phyloP scores from a whole-genome alignment of 2,888 invertebrate genomes.

The Octonoba sinensis region DNA sequence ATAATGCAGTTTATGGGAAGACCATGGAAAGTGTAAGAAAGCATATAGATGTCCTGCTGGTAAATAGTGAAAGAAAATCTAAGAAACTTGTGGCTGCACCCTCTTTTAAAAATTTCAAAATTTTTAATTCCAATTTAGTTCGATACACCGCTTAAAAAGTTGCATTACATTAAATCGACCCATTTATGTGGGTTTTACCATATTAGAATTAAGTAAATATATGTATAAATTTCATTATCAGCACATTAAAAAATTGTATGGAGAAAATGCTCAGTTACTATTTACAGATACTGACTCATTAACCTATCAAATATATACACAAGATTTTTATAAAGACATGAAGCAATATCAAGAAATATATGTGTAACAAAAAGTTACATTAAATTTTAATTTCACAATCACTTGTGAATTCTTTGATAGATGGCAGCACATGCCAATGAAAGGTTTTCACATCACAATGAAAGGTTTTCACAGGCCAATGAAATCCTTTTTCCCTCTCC shows the following conservation, averaged over 20 bases:
- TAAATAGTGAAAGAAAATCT: constrained; percentile 34
- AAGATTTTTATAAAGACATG: constrained; percentile 15
- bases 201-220: constrained; percentile 67
- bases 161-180: constrained; percentile 63
- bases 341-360: not conserved
- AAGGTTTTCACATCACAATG: too few species aligned
- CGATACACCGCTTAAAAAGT: not conserved
- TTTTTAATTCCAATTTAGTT: constrained; percentile 67
- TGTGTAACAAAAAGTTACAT: too few species aligned
- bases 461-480: too few species aligned
- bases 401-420: too few species aligned
- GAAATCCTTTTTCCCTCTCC: too few species aligned
- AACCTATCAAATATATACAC: not conserved
- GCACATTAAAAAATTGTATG: constrained; percentile 64
- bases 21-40: constrained; percentile 72
- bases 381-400: too few species aligned
- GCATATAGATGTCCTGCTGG: constrained; percentile 68
- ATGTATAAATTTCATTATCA: constrained; percentile 67
- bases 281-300: constrained; percentile 68
- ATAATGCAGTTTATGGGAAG: constrained; percentile 71
- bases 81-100: constrained; percentile 31
- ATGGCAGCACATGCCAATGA: too few species aligned
- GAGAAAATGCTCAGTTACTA: constrained; percentile 62
- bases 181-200: constrained; percentile 66
- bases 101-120: constrained; percentile 63